Conservation (phyloP, 2,797 vertebrate genomes). For the Pyrrhura leucotis region DNA sequence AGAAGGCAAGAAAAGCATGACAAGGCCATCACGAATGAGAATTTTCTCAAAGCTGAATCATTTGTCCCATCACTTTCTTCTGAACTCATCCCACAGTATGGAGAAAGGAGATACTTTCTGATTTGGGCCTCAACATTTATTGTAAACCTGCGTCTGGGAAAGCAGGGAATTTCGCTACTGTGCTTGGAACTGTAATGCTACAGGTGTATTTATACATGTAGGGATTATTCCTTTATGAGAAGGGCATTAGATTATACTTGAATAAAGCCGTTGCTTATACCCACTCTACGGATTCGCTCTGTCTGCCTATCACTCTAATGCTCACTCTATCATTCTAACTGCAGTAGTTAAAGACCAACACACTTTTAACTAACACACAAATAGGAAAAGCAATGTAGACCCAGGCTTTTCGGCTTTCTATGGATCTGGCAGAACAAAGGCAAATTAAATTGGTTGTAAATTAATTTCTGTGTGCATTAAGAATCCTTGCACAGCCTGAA, state of each 20-base stretch:
- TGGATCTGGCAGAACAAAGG: not conserved
- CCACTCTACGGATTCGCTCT: not conserved
- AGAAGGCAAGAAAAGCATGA: not conserved
- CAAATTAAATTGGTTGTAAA: not conserved
- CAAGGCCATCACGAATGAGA: not conserved
- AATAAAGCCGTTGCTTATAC: not conserved
- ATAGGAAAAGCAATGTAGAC: not conserved
- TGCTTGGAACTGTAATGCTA: not conserved
- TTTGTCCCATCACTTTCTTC: not conserved
- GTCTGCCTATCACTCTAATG: not conserved
- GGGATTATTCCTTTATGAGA: not conserved
- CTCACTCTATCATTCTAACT: not conserved
- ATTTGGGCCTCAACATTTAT: not conserved
- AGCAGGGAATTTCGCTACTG: not conserved
- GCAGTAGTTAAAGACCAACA: not conserved
- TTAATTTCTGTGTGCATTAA: conserved; percentile 5
- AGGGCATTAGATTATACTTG: not conserved
- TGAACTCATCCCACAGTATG: not conserved
- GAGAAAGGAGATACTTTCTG: not conserved
- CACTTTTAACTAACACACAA: not conserved
- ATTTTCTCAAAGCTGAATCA: not conserved
- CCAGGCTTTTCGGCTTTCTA: not conserved
- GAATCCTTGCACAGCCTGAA: not conserved
- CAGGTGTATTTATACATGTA: not conserved
- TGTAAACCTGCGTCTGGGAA: not conserved